These are phyloP conservation scores for Drosophila ezoana DNA, from an alignment of 2,888 invertebrate species.

Conservation along the genomic window DNA sequence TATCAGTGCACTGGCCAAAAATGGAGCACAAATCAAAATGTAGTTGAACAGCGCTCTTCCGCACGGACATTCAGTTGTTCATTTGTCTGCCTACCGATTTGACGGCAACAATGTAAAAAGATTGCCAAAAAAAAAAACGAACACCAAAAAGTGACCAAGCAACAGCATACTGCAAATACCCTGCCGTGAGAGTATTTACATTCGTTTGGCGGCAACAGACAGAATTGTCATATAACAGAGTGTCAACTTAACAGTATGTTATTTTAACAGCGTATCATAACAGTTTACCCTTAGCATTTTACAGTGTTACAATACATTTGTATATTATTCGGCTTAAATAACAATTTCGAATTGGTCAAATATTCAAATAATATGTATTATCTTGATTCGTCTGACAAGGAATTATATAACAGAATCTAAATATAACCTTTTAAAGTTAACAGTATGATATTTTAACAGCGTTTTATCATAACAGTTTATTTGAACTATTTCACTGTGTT, in stretches of 20 bases:
- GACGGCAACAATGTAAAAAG: conserved; percentile 35
- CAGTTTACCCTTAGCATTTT: too few species aligned
- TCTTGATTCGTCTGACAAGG: too few species aligned
- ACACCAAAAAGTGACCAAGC: background rate
- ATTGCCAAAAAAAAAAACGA: conserved; percentile 3
- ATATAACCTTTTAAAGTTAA: background rate
- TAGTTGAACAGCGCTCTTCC: conserved; percentile 49
- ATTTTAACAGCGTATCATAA: background rate
- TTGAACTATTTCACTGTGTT: too few species aligned
- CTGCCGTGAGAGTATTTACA: background rate
- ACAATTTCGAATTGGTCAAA: too few species aligned
- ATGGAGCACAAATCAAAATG: conserved; percentile 66
- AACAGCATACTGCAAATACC: conserved; percentile 6
- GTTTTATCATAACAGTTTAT: background rate
- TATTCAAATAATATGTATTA: too few species aligned
- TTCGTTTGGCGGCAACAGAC: background rate
- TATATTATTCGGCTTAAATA: too few species aligned
- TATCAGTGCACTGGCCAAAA: conserved; percentile 56
- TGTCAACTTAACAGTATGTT: background rate
- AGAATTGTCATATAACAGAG: background rate
- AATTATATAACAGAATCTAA: background rate
- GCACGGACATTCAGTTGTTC: conserved; percentile 40
- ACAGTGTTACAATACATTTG: too few species aligned
- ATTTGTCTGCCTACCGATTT: conserved; percentile 54
- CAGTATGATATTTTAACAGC: background rate